Base-by-base conservation (phyloP, 2,888 invertebrate species). In the Tortrix viridana region DNA sequence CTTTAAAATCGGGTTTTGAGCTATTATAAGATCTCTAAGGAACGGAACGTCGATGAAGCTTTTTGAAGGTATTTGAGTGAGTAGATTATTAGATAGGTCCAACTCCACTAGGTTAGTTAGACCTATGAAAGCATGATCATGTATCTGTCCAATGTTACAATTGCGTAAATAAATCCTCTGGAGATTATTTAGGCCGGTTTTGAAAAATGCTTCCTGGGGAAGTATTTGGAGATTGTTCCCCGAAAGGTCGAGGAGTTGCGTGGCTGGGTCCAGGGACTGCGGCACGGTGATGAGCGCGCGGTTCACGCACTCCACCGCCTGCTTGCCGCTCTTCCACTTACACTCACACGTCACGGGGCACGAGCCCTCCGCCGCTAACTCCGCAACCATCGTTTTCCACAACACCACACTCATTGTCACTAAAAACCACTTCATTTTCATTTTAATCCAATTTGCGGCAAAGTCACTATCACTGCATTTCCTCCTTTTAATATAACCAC, bases 241-340 rank as follows among this genome's bases (percentile, higher is more conserved):
- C 70, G 97, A 97, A 83, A 97, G 94, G 89, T 98, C 97, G 80
- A 98, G 92, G 75, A 98, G 97, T 92, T 98, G 98, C 38, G 98
- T 98, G 74, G 96, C 97, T 46, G 96, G 95, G 85, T 97, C 97
- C 71, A 97, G 95, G 77, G 95, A 95, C 75, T 96, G 95, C 50
- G 98, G 98, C 71, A 98, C 95, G 60, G 95, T 95, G 77, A 96
- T 96, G 70, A 98, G 93, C 65, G 95, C 95, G 65, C 96, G 95
- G 85, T 97, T 95, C 80, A 95, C 95, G 88, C 98, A 98, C 89
- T 97, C 97, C 66, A 97, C 98, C 55, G 97, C 97, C 84, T 97
- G 96, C 86, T 98, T 98, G 73, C 98, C 98, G 76, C 96, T 95
- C 89, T 97, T 97, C 98, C 98, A 98, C 88, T 97, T 98, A 91